Percentiles rank a stretch among this genome's conserved stretches.
These are phyloP conservation scores for Limulus polyphemus DNA, from an alignment of 2,888 invertebrate genomes.

Conservation along the genomic window DNA sequence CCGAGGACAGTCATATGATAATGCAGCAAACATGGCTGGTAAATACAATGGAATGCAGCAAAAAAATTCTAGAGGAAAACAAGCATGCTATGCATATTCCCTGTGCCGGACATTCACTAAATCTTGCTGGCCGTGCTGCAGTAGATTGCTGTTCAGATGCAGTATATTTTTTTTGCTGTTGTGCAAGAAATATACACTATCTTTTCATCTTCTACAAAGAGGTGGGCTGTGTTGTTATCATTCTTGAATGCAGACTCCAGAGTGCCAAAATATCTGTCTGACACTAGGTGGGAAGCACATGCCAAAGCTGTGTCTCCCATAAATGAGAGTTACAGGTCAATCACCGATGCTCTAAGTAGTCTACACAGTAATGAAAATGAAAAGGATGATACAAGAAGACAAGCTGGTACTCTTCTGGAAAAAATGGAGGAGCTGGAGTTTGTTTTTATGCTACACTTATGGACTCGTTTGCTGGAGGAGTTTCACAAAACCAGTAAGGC, in stretches of 20 bases:
- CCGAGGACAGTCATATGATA: no score
- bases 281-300: not conserved
- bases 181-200: no score
- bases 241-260: not conserved
- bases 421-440: not conserved
- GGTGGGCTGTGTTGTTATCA: not conserved
- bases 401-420: not conserved
- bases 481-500: not conserved
- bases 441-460: not conserved
- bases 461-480: not conserved
- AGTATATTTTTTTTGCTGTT: not conserved
- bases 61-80: not conserved
- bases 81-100: not conserved
- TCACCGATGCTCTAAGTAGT: not conserved
- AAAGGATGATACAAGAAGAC: not conserved
- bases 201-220: not conserved
- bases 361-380: not conserved
- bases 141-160: not conserved
- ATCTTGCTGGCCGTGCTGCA: not conserved
- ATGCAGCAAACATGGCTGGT: no score
- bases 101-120: slow-evolving; percentile 1
- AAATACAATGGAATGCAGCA: no score
- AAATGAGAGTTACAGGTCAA: not conserved
- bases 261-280: not conserved
- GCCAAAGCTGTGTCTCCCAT: not conserved